A percentile compares a stretch with the other conserved stretches of the same genome.
phyloP scores from a whole-genome alignment of 1,140 invertebrate species.

The Lanistes nyassanus region DNA sequence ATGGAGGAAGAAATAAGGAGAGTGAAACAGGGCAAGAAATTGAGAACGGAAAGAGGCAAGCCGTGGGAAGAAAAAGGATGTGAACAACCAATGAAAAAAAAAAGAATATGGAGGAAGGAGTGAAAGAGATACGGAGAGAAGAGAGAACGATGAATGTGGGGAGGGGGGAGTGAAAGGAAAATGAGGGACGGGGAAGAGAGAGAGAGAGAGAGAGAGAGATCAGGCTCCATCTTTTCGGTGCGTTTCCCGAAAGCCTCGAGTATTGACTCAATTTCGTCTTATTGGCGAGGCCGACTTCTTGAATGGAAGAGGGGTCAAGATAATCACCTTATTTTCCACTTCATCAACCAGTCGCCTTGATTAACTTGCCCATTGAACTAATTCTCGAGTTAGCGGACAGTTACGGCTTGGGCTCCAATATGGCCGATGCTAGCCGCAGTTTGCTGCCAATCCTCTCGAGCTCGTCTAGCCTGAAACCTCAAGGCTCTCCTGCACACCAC shows the following conservation, averaged over 20 bases:
- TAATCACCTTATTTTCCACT: conserved; percentile 30
- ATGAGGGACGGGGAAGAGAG: not conserved
- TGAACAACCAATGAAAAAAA: not conserved
- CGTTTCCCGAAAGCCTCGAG: conserved; percentile 1
- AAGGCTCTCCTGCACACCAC: no score
- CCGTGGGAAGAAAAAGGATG: no score
- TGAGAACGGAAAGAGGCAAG: no score
- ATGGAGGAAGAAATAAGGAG: not conserved
- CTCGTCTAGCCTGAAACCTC: no score
- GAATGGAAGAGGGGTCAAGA: conserved; percentile 25
- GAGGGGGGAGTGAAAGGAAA: not conserved
- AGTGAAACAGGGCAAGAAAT: not conserved
- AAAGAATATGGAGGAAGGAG: conserved; percentile 1
- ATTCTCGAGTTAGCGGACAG: conserved; percentile 25
- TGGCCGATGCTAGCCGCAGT: not conserved
- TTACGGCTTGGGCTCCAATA: conserved; percentile 23
- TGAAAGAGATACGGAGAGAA: not conserved
- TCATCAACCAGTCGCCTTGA: conserved; percentile 28
- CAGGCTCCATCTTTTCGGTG: not conserved
- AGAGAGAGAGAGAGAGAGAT: conserved; percentile 1
- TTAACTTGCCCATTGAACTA: conserved; percentile 29
- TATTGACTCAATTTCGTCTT: conserved; percentile 28
- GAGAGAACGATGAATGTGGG: not conserved
- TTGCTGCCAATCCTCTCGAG: no score
- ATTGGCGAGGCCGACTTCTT: conserved; percentile 20